Conservation (phyloP, 2,113 vertebrate genomes). For the Pomatorhinus ruficollis region DNA sequence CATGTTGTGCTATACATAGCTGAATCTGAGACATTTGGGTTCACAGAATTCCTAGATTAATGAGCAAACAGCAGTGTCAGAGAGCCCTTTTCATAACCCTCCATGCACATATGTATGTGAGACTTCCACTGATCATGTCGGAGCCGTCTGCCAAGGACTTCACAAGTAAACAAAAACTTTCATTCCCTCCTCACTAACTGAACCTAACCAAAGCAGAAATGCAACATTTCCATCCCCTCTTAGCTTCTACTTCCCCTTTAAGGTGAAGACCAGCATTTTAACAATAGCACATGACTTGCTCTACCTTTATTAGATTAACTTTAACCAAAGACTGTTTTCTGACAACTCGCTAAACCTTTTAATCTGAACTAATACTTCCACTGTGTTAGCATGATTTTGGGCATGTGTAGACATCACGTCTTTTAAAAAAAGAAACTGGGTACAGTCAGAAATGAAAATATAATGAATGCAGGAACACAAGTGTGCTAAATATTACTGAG, state of each 20-base stretch:
- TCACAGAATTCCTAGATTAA: not conserved
- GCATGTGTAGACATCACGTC: not conserved
- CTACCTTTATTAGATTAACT: not conserved
- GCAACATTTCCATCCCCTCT: not conserved
- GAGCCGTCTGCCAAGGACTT: not conserved
- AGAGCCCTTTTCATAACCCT: not conserved
- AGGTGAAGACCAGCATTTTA: not conserved
- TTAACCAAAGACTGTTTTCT: not conserved
- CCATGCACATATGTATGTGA: accelerated
- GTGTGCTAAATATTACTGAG: not conserved
- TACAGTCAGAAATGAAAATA: not conserved
- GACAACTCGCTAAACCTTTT: not conserved
- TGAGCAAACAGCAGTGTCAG: not conserved
- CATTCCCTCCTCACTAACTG: not conserved
- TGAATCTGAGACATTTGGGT: not conserved
- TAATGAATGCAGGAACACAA: not conserved
- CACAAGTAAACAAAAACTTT: not conserved
- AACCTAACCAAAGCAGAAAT: not conserved
- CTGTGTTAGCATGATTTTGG: not conserved
- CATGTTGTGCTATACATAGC: not conserved
- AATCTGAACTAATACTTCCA: not conserved
- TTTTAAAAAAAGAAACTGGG: not conserved
- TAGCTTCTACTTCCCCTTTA: not conserved
- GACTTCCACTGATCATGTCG: not conserved
- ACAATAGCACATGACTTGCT: not conserved